Evolutionary conservation across 2,888 invertebrate species (phyloP).

Genomic region (Meiosimyza platycephala): DNA sequence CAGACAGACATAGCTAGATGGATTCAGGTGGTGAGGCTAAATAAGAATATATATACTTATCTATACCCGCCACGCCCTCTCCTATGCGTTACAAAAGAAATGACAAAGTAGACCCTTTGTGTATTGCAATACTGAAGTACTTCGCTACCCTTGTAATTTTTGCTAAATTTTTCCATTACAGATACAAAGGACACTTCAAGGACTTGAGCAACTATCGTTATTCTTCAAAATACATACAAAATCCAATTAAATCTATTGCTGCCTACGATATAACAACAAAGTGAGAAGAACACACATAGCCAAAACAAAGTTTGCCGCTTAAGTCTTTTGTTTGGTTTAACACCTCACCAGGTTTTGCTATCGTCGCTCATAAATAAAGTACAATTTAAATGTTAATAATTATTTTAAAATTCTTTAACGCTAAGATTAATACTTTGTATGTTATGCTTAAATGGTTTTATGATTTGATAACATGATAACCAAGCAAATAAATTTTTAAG

Average conservation of each 20-base stretch:
- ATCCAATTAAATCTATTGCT: not conserved
- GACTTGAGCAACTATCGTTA: slow-evolving; percentile 37
- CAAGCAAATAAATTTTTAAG: too few species aligned
- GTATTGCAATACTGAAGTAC: too few species aligned
- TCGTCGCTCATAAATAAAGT: not conserved
- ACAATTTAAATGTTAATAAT: slow-evolving; percentile 1
- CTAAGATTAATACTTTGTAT: too few species aligned
- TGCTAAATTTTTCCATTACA: slow-evolving; percentile 33
- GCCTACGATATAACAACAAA: not conserved
- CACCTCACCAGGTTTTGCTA: not conserved
- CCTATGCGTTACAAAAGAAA: too few species aligned
- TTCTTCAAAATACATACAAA: slow-evolving; percentile 48
- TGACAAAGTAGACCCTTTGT: too few species aligned
- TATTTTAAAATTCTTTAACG: not conserved
- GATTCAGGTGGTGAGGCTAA: too few species aligned
- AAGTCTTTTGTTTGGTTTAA: slow-evolving; percentile 21
- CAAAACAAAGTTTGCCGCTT: slow-evolving; percentile 19
- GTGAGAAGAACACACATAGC: not conserved
- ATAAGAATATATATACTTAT: too few species aligned
- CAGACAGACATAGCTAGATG: too few species aligned
- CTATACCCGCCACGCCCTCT: too few species aligned
- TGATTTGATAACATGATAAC: too few species aligned
- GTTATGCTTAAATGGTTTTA: too few species aligned
- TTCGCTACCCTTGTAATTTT: not conserved
- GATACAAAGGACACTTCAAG: slow-evolving; percentile 56